Percentiles rank a stretch among this genome's conserved stretches.
These are phyloP conservation scores for Diachasmimorpha longicaudata DNA, from an alignment of 1,140 invertebrate species.

Conservation along the genomic window DNA sequence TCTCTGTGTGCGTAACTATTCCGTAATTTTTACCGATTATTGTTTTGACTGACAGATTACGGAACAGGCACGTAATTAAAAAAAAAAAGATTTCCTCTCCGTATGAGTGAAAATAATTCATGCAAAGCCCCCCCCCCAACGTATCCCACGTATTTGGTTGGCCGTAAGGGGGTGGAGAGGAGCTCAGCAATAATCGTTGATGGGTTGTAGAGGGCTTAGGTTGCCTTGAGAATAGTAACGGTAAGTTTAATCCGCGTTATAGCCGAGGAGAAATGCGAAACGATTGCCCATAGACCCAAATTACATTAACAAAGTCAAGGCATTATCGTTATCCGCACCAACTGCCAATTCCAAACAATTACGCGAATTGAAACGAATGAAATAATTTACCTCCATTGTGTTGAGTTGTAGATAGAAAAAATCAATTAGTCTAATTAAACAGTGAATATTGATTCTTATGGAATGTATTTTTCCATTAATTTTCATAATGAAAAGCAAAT, in stretches of 20 bases:
- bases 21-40: too few relatives aligned
- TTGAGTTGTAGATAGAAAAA: background rate
- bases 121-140: too few relatives aligned
- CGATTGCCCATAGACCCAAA: background rate
- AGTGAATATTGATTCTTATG: background rate
- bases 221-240: background rate
- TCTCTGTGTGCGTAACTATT: too few relatives aligned
- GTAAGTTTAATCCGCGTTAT: background rate
- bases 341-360: background rate
- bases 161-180: too few relatives aligned
- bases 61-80: too few relatives aligned
- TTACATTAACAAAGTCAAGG: conserved; percentile 15
- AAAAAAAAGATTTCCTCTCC: too few relatives aligned
- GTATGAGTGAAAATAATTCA: too few relatives aligned
- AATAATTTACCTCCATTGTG: background rate
- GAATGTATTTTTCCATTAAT: background rate
- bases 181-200: background rate
- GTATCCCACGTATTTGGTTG: background rate
- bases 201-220: background rate
- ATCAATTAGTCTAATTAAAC: conserved; percentile 20
- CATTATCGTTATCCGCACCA: conserved; percentile 12
- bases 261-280: background rate
- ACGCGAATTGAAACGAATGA: background rate
- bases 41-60: too few relatives aligned
- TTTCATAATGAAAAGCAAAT: background rate